Conservation (phyloP, 2,797 vertebrate species). For the Catamblyrhynchus diadema region DNA sequence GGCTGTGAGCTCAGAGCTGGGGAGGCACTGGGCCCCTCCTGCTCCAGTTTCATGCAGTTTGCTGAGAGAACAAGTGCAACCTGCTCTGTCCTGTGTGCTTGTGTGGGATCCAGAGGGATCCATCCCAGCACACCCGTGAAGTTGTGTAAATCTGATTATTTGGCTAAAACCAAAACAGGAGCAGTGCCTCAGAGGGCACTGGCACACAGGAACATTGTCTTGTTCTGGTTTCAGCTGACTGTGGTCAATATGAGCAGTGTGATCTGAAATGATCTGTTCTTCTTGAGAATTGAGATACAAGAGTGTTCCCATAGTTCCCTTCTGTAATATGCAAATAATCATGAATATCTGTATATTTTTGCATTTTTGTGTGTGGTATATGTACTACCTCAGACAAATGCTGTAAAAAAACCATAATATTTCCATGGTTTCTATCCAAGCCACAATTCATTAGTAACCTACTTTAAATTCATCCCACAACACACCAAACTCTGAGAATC, state of each 20-base stretch:
- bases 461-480: slow-evolving; percentile 4
- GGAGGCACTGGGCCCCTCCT: neutral
- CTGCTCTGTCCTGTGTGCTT: neutral
- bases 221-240: neutral
- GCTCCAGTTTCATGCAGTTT: neutral
- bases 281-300: neutral
- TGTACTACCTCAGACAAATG: slow-evolving; percentile 70
- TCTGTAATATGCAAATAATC: slow-evolving; percentile 19
- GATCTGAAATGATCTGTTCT: neutral
- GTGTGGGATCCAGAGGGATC: neutral
- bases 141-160: neutral
- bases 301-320: neutral
- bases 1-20: neutral
- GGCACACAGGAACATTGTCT: neutral
- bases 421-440: slow-evolving; percentile 22
- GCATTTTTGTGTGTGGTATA: slow-evolving; percentile 58
- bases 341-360: slow-evolving; percentile 46
- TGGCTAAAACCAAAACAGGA: neutral
- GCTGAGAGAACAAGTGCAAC: neutral
- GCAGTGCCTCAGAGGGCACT: neutral
- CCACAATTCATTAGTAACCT: neutral
- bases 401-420: neutral
- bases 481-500: neutral
- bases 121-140: neutral
- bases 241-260: neutral